These are phyloP conservation scores for Bruchidius siliquastri DNA, from an alignment of 2,888 invertebrate genomes.

Conservation along the genomic window DNA sequence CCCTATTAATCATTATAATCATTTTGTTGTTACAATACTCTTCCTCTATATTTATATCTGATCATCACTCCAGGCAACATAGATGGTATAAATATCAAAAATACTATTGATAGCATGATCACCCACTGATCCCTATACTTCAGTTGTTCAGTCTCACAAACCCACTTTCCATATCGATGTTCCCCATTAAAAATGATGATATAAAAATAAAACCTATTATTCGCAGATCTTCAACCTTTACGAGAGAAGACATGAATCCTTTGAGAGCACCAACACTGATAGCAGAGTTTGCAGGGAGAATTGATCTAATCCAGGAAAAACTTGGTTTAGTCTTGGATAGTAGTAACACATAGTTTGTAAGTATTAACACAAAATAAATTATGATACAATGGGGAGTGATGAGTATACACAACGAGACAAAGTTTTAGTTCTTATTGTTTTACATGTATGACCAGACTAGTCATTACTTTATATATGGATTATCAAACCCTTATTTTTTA, in stretches of 20 bases:
- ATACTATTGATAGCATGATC: too few relatives aligned
- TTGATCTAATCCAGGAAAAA: constrained; percentile 43
- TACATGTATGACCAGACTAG: not conserved
- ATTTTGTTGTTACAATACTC: too few relatives aligned
- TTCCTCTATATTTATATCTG: too few relatives aligned
- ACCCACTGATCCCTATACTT: too few relatives aligned
- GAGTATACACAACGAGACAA: not conserved
- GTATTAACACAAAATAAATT: not conserved
- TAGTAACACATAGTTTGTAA: constrained; percentile 9
- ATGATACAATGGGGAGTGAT: not conserved
- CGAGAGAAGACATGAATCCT: constrained; percentile 25
- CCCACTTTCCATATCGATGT: too few relatives aligned
- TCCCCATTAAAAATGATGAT: too few relatives aligned
- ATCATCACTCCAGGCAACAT: too few relatives aligned
- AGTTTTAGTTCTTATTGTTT: not conserved
- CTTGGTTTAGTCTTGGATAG: constrained; percentile 27
- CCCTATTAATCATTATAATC: too few relatives aligned
- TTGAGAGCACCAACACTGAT: constrained; percentile 38
- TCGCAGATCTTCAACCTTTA: constrained; percentile 7
- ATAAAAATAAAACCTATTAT: too few relatives aligned
- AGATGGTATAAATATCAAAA: too few relatives aligned
- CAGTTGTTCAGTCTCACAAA: too few relatives aligned
- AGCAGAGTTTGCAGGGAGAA: constrained; percentile 40
- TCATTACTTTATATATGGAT: not conserved
- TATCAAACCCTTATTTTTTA: not conserved